Conservation (phyloP, 1,140 invertebrate species). For the Microplitis demolitor region DNA sequence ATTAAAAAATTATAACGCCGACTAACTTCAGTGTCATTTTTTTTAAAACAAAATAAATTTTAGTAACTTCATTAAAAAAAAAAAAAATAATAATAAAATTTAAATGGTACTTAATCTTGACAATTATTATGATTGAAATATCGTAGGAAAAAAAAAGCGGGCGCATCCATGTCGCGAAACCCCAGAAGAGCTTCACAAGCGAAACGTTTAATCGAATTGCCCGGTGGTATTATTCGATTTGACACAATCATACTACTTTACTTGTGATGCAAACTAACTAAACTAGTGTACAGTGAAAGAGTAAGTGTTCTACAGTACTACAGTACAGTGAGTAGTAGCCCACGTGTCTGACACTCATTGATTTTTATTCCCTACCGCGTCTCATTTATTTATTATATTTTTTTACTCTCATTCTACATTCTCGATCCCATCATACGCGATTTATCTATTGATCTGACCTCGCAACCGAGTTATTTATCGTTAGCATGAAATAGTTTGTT, state of each 20-base stretch:
- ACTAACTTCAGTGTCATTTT: no score
- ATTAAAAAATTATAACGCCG: no score
- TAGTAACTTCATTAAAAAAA: neutral
- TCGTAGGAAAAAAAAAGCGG: slow-evolving; percentile 33
- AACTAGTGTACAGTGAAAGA: neutral
- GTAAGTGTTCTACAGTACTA: neutral
- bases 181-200: slow-evolving; percentile 23
- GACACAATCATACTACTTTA: slow-evolving; percentile 7
- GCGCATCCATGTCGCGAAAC: slow-evolving; percentile 35
- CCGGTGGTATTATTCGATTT: slow-evolving; percentile 35
- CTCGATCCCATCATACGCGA: neutral
- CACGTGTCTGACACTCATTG: no score
- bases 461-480: slow-evolving; percentile 19
- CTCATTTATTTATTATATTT: neutral
- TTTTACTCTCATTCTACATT: neutral
- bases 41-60: neutral
- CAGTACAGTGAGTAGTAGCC: no score
- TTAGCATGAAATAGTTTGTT: neutral
- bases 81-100: no score
- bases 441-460: slow-evolving; percentile 18
- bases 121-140: slow-evolving; percentile 18
- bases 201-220: slow-evolving; percentile 51
- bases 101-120: neutral
- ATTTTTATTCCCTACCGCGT: neutral
- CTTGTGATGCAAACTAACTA: slow-evolving; percentile 17